Base-by-base conservation (phyloP, 2,113 vertebrate genomes). In the Lonchura striata region DNA sequence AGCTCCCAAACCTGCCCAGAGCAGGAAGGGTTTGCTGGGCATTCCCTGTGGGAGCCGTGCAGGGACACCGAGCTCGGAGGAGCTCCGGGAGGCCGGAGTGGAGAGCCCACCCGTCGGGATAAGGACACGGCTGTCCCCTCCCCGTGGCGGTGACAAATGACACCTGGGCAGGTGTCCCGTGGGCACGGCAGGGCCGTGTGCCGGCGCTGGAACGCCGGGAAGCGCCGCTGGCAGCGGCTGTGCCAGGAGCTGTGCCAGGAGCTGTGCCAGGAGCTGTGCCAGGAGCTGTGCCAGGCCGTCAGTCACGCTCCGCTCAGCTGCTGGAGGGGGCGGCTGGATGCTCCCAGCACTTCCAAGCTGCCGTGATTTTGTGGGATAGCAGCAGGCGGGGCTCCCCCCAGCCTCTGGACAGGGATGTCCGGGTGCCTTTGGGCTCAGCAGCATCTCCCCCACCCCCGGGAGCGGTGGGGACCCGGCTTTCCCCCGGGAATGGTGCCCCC, bases 381-480 rank as follows among this genome's bases (percentile, higher is more conserved):
- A 0, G 44, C 60, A 5, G 52, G 68, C 11, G 1, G 46, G 23
- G 21, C 28, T 16, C 9, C 0, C 0, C 52, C 68, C 1, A 0
- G 1, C 7, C 23, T 20, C 44, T 5, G 5, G 3, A 1, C 2
- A 37, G 21, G 39, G 19, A 2, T 31, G 39, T 1, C 21, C 8
- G 28, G 1, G 1, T 7, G 50, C 4, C 27, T 44, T 25, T 59
- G 86, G 77, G 46, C 27, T 49, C 33, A 3, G 60, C 53, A 10
- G 39, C 23, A 0, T 13, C 46, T 14, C 37, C 46, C 9, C 46
- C 8, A n/a, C n/a, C n/a, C n/a, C n/a, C n/a, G n/a, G n/a, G n/a
- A n/a, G n/a, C n/a, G n/a, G n/a, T n/a, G n/a, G n/a, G n/a, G n/a
- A n/a, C n/a, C n/a, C n/a, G n/a, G n/a, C 11, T 0, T 13, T 35